These are phyloP conservation scores for Agrypnus murinus DNA, from an alignment of 2,888 invertebrate genomes.

Conservation along the genomic window DNA sequence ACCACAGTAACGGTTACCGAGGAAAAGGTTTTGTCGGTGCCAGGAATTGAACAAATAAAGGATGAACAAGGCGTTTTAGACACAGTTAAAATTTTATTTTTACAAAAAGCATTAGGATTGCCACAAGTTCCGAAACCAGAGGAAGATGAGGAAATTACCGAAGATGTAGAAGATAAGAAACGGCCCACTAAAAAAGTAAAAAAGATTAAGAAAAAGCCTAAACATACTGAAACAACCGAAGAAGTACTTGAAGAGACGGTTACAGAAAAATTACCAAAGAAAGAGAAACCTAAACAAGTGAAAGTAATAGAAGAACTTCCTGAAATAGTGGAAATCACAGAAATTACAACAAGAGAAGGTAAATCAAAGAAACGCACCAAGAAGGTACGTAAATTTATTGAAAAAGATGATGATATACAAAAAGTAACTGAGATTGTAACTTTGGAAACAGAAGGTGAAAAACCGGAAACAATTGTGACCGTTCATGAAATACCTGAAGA, in stretches of 20 bases:
- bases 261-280: constrained; percentile 62
- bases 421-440: constrained; percentile 57
- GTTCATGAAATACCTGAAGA: constrained; percentile 15
- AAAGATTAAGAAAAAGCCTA: constrained; percentile 38
- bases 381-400: constrained; percentile 58
- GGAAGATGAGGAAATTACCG: constrained; percentile 59
- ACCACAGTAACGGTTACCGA: constrained; percentile 63
- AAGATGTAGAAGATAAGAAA: constrained; percentile 55
- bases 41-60: constrained; percentile 29
- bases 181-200: constrained; percentile 3
- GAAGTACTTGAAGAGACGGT: constrained; percentile 54
- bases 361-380: constrained; percentile 60
- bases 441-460: constrained; percentile 66
- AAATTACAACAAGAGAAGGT: constrained; percentile 61
- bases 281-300: constrained; percentile 65
- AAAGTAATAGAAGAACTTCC: constrained; percentile 63
- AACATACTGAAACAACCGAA: constrained; percentile 50
- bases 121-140: constrained; percentile 29
- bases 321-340: constrained; percentile 62
- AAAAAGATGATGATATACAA: constrained; percentile 61
- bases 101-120: constrained; percentile 26
- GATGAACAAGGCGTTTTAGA: constrained; percentile 61
- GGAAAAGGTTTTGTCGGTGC: constrained; percentile 45
- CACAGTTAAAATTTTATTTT: constrained; percentile 57
- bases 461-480: constrained; percentile 64